Evolutionary conservation across 2,888 invertebrate genomes (phyloP).

Genomic region (Lasius platythorax): DNA sequence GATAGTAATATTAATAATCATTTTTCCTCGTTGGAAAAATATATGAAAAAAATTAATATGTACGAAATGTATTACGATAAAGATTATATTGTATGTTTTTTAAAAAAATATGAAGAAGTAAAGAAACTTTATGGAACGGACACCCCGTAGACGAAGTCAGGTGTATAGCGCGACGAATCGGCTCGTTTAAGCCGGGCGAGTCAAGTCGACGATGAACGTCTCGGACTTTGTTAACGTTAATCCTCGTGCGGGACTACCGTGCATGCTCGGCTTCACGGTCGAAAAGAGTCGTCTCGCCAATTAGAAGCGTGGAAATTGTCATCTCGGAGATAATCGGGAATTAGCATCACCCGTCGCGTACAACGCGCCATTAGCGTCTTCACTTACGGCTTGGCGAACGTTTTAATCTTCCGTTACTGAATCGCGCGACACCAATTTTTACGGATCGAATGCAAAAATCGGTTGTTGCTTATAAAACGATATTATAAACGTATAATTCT

Average conservation of each 20-base stretch:
- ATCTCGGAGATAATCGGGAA: constrained; percentile 72
- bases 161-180: constrained; percentile 68
- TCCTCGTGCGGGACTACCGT: constrained; percentile 70
- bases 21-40: not conserved
- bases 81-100: not conserved
- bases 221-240: constrained; percentile 77
- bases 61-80: not conserved
- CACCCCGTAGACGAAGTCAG: constrained; percentile 63
- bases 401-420: constrained; percentile 16
- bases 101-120: not conserved
- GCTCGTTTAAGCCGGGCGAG: constrained; percentile 68
- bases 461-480: not conserved
- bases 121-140: constrained; percentile 28
- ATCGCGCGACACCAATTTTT: constrained; percentile 11
- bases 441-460: not conserved
- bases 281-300: constrained; percentile 50
- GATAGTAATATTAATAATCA: not conserved
- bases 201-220: constrained; percentile 56
- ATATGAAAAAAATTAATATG: not conserved
- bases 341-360: constrained; percentile 46
- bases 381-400: constrained; percentile 14
- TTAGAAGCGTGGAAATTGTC: constrained; percentile 67
- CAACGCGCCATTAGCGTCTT: constrained; percentile 22
- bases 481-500: not conserved
- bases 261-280: constrained; percentile 55